Percentiles rank a stretch among this genome's conserved stretches.
phyloP scores from a whole-genome alignment of 2,888 invertebrate genomes.

The Phortica okadai region DNA sequence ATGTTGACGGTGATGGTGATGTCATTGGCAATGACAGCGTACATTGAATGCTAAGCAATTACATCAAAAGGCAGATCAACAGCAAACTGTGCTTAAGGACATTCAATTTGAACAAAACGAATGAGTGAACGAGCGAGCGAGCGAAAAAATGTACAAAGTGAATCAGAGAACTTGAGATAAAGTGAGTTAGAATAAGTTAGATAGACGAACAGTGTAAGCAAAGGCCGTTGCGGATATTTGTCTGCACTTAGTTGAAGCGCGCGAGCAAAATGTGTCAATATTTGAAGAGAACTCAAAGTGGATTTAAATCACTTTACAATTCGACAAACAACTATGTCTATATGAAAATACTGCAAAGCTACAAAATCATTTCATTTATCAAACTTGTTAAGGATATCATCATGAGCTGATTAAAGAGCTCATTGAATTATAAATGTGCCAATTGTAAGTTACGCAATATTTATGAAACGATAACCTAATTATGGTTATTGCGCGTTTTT shows the following conservation, averaged over 20 bases:
- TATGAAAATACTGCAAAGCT: neutral
- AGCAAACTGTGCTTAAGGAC: neutral
- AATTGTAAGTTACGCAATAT: too few species aligned
- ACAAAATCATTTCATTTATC: neutral
- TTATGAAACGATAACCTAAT: too few species aligned
- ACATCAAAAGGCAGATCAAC: neutral
- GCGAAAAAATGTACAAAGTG: too few species aligned
- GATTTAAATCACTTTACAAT: neutral
- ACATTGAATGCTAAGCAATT: neutral
- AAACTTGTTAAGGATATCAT: neutral
- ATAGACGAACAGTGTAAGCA: too few species aligned
- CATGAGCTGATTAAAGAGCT: too few species aligned
- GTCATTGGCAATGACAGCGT: neutral
- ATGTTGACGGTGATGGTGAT: neutral
- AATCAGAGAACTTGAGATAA: too few species aligned
- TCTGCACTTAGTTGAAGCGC: too few species aligned
- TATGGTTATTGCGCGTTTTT: slow-evolving; percentile 14
- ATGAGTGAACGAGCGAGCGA: too few species aligned
- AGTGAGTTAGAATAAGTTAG: too few species aligned
- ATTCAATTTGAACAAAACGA: neutral
- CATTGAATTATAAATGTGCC: too few species aligned
- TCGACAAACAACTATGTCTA: neutral
- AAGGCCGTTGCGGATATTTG: too few species aligned
- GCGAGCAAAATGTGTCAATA: too few species aligned
- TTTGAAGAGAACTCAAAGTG: neutral